Percentiles rank a stretch among this genome's conserved stretches.
phyloP scores from a whole-genome alignment of 2,113 vertebrate species.

The Camelus bactrianus region DNA sequence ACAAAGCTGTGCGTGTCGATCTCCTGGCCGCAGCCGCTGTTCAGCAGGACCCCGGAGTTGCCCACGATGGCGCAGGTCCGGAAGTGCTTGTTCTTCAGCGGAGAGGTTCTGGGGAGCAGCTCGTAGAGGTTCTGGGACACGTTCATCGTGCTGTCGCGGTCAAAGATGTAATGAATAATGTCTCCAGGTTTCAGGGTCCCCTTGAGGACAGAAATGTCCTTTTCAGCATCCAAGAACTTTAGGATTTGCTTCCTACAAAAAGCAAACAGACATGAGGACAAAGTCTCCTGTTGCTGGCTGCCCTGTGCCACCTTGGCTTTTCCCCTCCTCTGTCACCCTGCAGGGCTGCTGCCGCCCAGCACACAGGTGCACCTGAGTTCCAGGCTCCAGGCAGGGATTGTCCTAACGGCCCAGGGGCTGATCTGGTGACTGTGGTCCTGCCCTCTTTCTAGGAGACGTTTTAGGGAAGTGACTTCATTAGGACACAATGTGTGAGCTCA shows the following conservation, averaged over 20 bases:
- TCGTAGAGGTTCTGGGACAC: conserved; percentile 96
- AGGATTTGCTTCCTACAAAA: conserved; percentile 94
- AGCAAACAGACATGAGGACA: conserved; percentile 20
- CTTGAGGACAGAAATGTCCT: conserved; percentile 97
- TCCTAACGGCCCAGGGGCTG: background rate
- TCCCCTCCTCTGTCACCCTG: background rate
- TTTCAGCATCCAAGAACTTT: conserved; percentile 96
- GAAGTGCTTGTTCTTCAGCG: conserved; percentile 95
- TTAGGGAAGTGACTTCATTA: background rate
- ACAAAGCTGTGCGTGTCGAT: conserved; percentile 96
- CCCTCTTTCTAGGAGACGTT: background rate
- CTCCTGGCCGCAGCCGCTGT: conserved; percentile 95
- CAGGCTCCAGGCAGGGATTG: background rate
- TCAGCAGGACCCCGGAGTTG: conserved; percentile 96
- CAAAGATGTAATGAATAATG: conserved; percentile 96
- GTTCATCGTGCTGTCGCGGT: conserved; percentile 97
- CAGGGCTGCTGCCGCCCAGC: background rate
- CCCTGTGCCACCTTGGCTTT: background rate
- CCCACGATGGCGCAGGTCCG: conserved; percentile 95
- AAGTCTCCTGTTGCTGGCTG: background rate
- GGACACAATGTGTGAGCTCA: background rate
- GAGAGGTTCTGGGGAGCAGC: conserved; percentile 94
- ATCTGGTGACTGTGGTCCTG: background rate
- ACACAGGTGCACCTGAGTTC: background rate
- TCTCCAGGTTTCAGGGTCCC: conserved; percentile 96